Conservation (phyloP, 2,888 invertebrate genomes). For the Hirtodrosophila confusa region DNA sequence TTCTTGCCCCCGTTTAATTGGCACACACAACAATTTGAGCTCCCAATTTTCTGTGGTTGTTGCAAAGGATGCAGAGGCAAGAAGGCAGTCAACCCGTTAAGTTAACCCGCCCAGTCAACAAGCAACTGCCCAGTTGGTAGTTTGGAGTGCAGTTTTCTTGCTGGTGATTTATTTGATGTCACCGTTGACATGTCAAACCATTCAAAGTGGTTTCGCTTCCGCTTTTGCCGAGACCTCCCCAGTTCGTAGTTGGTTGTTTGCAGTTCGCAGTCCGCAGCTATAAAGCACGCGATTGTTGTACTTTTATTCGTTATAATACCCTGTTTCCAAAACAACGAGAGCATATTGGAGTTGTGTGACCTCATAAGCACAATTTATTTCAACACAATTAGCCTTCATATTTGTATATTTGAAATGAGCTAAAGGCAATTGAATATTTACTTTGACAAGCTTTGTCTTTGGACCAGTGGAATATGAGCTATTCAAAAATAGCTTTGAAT, state of each 20-base stretch:
- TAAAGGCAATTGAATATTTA: too few species aligned
- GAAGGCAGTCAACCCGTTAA: slow-evolving; percentile 38
- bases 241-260: slow-evolving; percentile 25
- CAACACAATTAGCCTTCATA: too few species aligned
- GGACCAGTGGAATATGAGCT: too few species aligned
- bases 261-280: slow-evolving; percentile 59
- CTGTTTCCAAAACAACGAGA: neutral
- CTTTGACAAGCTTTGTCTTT: too few species aligned
- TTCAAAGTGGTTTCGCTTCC: slow-evolving; percentile 80
- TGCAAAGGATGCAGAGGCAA: neutral
- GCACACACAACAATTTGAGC: slow-evolving; percentile 60
- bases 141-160: slow-evolving; percentile 64
- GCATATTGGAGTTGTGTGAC: neutral
- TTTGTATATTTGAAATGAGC: too few species aligned
- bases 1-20: slow-evolving; percentile 70
- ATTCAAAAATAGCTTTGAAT: too few species aligned
- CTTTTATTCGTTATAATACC: slow-evolving; percentile 11
- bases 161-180: slow-evolving; percentile 80
- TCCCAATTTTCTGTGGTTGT: slow-evolving; percentile 44
- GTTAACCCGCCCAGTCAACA: slow-evolving; percentile 23
- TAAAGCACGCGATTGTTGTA: slow-evolving; percentile 73
- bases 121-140: slow-evolving; percentile 49
- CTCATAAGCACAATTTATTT: too few species aligned
- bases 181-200: slow-evolving; percentile 81
- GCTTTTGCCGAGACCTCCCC: slow-evolving; percentile 50